A percentile compares a stretch with the other conserved stretches of the same genome.
Evolutionary conservation across 2,797 vertebrate genomes (phyloP).

Genomic region (Bradypus variegatus): DNA sequence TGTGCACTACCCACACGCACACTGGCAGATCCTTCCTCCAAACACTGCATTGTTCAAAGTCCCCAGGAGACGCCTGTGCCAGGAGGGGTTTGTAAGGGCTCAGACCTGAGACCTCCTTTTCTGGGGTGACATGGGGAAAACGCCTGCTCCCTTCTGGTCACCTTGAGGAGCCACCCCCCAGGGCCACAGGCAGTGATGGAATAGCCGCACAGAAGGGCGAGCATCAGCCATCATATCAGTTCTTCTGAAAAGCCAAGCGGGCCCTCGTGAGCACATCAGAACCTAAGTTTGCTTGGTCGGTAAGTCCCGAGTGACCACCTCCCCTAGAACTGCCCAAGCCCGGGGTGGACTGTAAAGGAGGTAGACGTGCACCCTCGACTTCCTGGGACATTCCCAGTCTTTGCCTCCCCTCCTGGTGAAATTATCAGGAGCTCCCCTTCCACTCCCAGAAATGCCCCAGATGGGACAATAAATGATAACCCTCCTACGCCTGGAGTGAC

Average conservation of each 20-base stretch:
- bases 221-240: background rate
- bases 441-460: background rate
- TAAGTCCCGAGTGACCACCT: background rate
- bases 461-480: background rate
- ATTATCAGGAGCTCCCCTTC: background rate
- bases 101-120: background rate
- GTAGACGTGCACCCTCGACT: background rate
- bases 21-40: fast-evolving
- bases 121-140: background rate
- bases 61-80: background rate
- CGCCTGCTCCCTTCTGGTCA: background rate
- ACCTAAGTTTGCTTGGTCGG: background rate
- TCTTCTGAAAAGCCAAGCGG: background rate
- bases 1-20: background rate
- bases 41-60: background rate
- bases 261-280: background rate
- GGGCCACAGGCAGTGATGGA: too few species aligned
- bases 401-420: background rate
- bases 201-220: background rate
- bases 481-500: background rate
- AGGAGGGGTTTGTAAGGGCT: background rate
- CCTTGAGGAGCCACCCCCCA: background rate
- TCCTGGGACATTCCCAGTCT: background rate
- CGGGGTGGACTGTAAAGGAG: fast-evolving
- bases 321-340: fast-evolving